Percentiles rank a stretch among this genome's conserved stretches.
phyloP scores from a whole-genome alignment of 64 coral and sea anemone species.

The Montipora capricornis region DNA sequence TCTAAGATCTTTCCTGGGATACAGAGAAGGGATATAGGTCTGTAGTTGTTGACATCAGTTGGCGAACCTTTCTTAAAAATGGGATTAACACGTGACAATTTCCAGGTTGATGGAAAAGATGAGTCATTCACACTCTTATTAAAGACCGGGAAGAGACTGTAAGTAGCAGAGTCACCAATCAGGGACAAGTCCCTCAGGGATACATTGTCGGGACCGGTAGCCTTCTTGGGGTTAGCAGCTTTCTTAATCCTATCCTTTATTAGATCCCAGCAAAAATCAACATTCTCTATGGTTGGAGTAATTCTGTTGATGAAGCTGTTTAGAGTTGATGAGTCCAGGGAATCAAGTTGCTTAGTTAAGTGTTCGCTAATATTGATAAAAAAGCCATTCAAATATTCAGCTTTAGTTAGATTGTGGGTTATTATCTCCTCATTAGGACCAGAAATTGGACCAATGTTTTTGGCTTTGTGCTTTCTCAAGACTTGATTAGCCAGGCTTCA shows the following conservation, averaged over 20 bases:
- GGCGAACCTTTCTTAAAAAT: constrained; percentile 33
- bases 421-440: too few species aligned
- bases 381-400: too few species aligned
- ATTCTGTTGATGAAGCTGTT: not conserved
- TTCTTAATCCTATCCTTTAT: constrained; percentile 26
- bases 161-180: constrained; percentile 21
- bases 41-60: constrained; percentile 41
- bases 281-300: constrained; percentile 20
- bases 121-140: constrained; percentile 25
- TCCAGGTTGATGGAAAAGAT: constrained; percentile 31
- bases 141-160: constrained; percentile 50
- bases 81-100: constrained; percentile 27
- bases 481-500: too few species aligned
- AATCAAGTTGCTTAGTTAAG: constrained; percentile 28
- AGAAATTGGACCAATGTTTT: too few species aligned
- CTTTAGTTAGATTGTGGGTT: too few species aligned
- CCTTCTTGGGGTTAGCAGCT: constrained; percentile 60
- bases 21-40: constrained; percentile 34
- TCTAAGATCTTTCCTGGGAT: constrained; percentile 33
- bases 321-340: constrained; percentile 17
- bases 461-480: too few species aligned
- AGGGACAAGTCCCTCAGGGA: not conserved
- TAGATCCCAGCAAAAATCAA: constrained; percentile 19
- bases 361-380: not conserved
- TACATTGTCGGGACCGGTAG: constrained; percentile 1